These are phyloP conservation scores for Xestia ashworthii DNA, from an alignment of 2,888 invertebrate species.

Conservation along the genomic window DNA sequence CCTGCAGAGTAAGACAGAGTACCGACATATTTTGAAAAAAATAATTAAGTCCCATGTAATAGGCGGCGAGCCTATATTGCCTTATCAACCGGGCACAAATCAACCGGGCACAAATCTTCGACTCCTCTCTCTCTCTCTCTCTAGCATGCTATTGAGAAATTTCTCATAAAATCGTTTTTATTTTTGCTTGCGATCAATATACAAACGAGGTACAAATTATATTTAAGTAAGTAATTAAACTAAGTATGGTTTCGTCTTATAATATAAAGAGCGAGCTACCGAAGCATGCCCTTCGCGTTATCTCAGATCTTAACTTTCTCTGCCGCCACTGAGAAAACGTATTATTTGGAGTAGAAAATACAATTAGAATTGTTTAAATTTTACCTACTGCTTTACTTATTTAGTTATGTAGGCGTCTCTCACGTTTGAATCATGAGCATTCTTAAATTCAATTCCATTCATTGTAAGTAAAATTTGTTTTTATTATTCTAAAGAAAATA, in stretches of 20 bases:
- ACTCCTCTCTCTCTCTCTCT: too few relatives aligned
- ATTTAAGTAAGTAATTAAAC: background rate
- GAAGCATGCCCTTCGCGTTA: constrained; percentile 59
- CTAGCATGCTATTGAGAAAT: too few relatives aligned
- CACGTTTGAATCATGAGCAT: background rate
- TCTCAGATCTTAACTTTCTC: constrained; percentile 57
- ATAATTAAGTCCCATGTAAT: background rate
- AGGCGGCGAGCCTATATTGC: background rate
- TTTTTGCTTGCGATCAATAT: too few relatives aligned
- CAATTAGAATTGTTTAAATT: constrained; percentile 7
- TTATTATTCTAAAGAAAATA: background rate
- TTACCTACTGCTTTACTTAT: too few relatives aligned
- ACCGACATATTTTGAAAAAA: background rate
- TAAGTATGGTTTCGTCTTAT: background rate
- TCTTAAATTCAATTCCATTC: background rate
- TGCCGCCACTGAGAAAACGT: constrained; percentile 38
- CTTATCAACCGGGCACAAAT: background rate
- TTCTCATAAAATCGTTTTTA: too few relatives aligned
- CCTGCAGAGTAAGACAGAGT: background rate
- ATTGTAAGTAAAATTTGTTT: background rate
- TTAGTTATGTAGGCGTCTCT: background rate
- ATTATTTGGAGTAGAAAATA: constrained; percentile 39
- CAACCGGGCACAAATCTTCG: background rate
- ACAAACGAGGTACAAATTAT: background rate
- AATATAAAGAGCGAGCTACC: constrained; percentile 36